Evolutionary conservation across 2,113 vertebrate species (phyloP), one percentile per base, ranked within the genome.

Genomic region (Romanogobio albipinnatus): DNA sequence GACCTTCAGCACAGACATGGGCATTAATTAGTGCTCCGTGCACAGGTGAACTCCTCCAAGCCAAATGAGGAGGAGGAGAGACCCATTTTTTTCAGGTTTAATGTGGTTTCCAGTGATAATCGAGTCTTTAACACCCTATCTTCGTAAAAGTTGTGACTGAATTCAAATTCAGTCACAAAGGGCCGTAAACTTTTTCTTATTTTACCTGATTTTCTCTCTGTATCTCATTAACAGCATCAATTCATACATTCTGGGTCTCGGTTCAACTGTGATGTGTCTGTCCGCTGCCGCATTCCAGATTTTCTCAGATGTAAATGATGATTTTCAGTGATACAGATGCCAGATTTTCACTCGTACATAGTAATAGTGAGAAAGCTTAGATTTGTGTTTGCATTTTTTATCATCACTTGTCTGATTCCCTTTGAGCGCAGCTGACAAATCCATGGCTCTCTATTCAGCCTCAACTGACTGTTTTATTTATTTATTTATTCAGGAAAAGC

Each of bases 1-100:
- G 90, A 93, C 92, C 93, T 92, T 93, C 88, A 85, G 79, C 76
- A 77, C 81, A 90, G 88, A 86, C 74, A 75, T 59, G 29, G 84
- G 84, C 80, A 61, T 90, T 90, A 88, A 90, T 89, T 89, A 86
- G 66, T 64, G 73, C 59, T 33, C 11, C 33, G 66, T 62, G 70
- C 82, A 88, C 87, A 90, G 89, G 89, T 90, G 84, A 85, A 71
- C 81, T 81, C 84, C 88, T 84, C 77, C 59, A 62, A 84, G 80
- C 80, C 47, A 85, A 91, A 84, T 79, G 85, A 45, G 85, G 79
- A 84, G 75, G 24, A 85, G 75, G 24, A 85, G 68, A 90, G 24
- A 62, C 76, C 70, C 61, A 1, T 43, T 39, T 56, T 33, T 47
- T n/a, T 74, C 56, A 68, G 61, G 84, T 53, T 86, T 89, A 86